These are phyloP conservation scores for Aselliscus stoliczkanus DNA, from an alignment of 2,797 vertebrate species.

Conservation along the genomic window DNA sequence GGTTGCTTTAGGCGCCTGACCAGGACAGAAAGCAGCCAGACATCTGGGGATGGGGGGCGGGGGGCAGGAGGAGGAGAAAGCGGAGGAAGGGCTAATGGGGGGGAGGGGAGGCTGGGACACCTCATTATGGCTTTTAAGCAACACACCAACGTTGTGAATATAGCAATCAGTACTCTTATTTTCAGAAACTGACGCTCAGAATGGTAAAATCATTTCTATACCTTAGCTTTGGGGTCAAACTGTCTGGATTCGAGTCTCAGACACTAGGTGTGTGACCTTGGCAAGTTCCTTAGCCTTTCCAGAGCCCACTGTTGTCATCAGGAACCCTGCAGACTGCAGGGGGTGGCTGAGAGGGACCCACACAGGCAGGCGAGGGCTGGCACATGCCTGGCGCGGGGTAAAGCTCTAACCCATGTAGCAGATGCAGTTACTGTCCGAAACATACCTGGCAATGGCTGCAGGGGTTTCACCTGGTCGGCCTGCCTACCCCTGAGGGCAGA, in stretches of 20 bases:
- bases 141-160: background rate
- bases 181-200: background rate
- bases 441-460: rapidly evolving
- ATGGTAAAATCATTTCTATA: background rate
- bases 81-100: background rate
- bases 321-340: rapidly evolving
- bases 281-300: background rate
- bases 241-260: background rate
- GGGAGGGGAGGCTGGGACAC: background rate
- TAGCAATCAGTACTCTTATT: background rate
- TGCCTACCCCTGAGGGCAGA: too few relatives aligned
- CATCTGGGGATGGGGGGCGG: background rate
- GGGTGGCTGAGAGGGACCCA: background rate
- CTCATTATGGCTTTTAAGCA: background rate
- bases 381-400: rapidly evolving
- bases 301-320: rapidly evolving
- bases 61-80: background rate
- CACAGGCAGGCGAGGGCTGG: rapidly evolving
- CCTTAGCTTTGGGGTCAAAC: background rate
- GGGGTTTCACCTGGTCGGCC: background rate
- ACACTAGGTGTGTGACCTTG: background rate
- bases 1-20: background rate
- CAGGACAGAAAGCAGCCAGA: background rate
- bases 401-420: background rate
- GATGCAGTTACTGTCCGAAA: rapidly evolving